A percentile compares a stretch with the other conserved stretches of the same genome.
phyloP scores from a whole-genome alignment of 2,888 invertebrate genomes.

The Melinopterus prodromus region DNA sequence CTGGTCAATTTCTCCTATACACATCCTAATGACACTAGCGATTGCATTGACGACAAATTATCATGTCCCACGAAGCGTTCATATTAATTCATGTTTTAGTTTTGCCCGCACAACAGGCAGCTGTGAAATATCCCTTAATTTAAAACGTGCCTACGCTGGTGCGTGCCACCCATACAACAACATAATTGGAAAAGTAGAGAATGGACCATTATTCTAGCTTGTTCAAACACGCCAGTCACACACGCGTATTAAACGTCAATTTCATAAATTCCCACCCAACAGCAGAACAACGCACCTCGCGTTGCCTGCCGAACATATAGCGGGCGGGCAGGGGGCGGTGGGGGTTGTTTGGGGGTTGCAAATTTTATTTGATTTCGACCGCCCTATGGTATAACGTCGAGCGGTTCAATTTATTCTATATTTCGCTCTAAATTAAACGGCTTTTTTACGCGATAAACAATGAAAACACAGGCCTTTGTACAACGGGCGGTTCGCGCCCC shows the following conservation, averaged over 20 bases:
- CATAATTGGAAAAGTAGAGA: constrained; percentile 4
- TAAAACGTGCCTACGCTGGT: background rate
- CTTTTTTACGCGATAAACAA: too few relatives aligned
- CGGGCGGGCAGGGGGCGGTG: background rate
- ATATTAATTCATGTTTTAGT: too few relatives aligned
- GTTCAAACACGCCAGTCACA: constrained; percentile 4
- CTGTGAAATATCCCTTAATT: background rate
- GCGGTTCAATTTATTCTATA: background rate
- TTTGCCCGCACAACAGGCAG: background rate
- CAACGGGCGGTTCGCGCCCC: too few relatives aligned
- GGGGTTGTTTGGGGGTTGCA: background rate
- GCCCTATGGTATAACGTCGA: background rate
- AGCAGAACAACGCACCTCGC: background rate
- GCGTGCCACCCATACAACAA: background rate
- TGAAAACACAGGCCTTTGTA: too few relatives aligned
- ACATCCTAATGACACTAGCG: too few relatives aligned
- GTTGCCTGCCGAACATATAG: background rate
- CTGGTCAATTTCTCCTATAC: too few relatives aligned
- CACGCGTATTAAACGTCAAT: constrained; percentile 4
- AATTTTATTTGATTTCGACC: background rate
- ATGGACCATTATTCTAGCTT: background rate
- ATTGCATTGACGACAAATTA: too few relatives aligned
- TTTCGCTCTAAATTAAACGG: background rate
- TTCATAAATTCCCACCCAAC: background rate
- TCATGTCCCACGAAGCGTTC: too few relatives aligned